phyloP scores from a whole-genome alignment of 2,797 vertebrate genomes.

The Hypotaenidia okinawae region DNA sequence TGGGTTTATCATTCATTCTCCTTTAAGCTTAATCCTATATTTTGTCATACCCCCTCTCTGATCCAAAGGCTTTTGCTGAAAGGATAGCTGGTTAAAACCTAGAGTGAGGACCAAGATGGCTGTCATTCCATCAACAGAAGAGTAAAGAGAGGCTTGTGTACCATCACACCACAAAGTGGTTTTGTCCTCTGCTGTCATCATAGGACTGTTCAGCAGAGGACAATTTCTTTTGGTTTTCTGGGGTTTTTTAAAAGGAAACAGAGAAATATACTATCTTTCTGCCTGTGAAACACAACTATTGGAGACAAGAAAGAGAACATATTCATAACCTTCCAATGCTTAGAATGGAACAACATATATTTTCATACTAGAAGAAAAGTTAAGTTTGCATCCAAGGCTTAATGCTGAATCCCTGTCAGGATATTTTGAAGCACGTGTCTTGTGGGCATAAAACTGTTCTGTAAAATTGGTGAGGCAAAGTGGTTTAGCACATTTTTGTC shows the following conservation, averaged over 20 bases:
- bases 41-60: not conserved
- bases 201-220: not conserved
- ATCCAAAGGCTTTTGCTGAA: not conserved
- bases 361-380: not conserved
- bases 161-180: not conserved
- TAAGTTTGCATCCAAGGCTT: not conserved
- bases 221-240: not conserved
- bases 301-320: not conserved
- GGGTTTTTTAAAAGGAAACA: not conserved
- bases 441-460: not conserved
- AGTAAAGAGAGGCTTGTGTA: not conserved
- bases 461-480: not conserved
- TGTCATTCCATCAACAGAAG: not conserved
- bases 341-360: not conserved
- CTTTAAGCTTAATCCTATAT: not conserved
- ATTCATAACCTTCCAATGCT: not conserved
- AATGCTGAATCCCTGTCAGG: not conserved
- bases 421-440: not conserved
- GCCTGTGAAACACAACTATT: not conserved
- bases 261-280: not conserved
- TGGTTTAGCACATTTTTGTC: not conserved
- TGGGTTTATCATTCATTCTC: not conserved
- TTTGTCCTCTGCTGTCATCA: not conserved
- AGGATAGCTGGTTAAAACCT: not conserved
- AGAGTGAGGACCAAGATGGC: not conserved